A percentile compares a stretch with the other conserved stretches of the same genome.
These are phyloP conservation scores for Seladonia tumulorum DNA, from an alignment of 2,888 invertebrate genomes.

Conservation along the genomic window DNA sequence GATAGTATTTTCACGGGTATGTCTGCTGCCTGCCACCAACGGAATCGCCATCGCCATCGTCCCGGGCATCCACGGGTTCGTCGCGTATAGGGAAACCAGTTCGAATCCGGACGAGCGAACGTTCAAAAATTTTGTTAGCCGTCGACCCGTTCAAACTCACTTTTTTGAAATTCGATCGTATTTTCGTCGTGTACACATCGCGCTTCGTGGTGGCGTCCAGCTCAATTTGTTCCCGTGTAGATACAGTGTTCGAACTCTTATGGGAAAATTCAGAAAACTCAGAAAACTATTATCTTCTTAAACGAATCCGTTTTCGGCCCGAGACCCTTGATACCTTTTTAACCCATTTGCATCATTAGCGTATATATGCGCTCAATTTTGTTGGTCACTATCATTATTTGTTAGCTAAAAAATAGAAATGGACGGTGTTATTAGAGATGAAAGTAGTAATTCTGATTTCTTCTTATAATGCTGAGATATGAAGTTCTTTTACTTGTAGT, in stretches of 20 bases:
- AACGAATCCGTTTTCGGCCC: no score
- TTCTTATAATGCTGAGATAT: no score
- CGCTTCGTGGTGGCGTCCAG: not conserved
- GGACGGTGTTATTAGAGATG: no score
- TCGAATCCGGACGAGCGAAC: not conserved
- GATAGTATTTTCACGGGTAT: constrained; percentile 26
- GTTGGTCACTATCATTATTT: no score
- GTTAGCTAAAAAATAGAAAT: no score
- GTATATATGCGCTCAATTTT: no score
- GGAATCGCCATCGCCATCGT: not conserved
- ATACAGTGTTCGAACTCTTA: not conserved
- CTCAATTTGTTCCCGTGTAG: not conserved
- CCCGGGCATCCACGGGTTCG: not conserved
- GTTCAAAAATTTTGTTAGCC: constrained; percentile 9
- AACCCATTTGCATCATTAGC: no score
- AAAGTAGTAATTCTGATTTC: no score
- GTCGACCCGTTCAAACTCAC: not conserved
- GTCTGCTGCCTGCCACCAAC: not conserved
- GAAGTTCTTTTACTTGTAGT: no score
- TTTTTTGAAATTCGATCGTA: not conserved
- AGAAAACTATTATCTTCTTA: no score
- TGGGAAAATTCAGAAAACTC: no score
- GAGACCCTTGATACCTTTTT: no score
- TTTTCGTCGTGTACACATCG: not conserved
- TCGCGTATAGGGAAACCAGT: constrained; percentile 16